Percentiles rank a stretch among this genome's conserved stretches.
Conservation (phyloP, 2,888 invertebrate genomes). For the Gordius sp. region DNA sequence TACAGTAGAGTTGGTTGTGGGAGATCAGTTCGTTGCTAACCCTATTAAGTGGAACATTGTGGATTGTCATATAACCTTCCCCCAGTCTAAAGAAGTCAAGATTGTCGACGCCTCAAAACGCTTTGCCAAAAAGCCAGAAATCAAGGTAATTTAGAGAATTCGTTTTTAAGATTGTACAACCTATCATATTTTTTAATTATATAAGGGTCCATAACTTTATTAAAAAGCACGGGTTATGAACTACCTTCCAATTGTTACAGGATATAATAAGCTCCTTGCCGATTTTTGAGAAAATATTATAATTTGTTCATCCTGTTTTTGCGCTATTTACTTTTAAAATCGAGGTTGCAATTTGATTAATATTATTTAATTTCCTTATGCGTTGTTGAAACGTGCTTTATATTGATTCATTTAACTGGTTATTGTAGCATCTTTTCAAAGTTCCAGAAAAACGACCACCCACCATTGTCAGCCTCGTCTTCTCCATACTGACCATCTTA, state of each 20-base stretch:
- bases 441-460: slow-evolving; percentile 69
- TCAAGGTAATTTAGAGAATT: slow-evolving; percentile 18
- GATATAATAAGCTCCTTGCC: too few relatives aligned
- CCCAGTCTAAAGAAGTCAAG: slow-evolving; percentile 31
- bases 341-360: too few relatives aligned
- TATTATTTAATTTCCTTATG: too few relatives aligned
- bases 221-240: background rate
- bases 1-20: slow-evolving; percentile 53
- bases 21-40: slow-evolving; percentile 64
- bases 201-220: background rate
- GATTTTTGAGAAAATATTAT: too few relatives aligned
- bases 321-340: too few relatives aligned
- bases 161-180: too few relatives aligned
- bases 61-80: slow-evolving; percentile 44
- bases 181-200: too few relatives aligned
- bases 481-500: slow-evolving; percentile 52
- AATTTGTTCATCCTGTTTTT: too few relatives aligned
- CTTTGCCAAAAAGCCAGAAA: slow-evolving; percentile 23
- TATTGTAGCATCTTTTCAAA: slow-evolving; percentile 51
- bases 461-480: slow-evolving; percentile 56
- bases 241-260: too few relatives aligned
- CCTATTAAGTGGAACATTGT: slow-evolving; percentile 60
- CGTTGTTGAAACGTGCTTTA: too few relatives aligned
- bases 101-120: slow-evolving; percentile 21
- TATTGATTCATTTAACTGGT: background rate